A percentile compares a stretch with the other conserved stretches of the same genome.
phyloP scores from a whole-genome alignment of 2,888 invertebrate genomes.

The Pheosia tremula region DNA sequence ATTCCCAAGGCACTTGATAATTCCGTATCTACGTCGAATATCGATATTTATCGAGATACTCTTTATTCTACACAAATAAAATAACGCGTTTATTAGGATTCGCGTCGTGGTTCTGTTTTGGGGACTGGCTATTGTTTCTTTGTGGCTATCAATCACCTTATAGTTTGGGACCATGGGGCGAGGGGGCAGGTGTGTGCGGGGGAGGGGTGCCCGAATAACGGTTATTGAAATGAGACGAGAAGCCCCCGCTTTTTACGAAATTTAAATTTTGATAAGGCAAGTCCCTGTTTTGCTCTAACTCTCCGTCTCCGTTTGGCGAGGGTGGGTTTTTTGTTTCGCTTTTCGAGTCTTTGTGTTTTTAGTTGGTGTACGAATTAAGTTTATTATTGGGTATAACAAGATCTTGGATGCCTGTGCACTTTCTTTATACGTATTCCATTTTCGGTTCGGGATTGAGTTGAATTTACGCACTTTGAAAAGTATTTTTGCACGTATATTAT shows the following conservation, averaged over 20 bases:
- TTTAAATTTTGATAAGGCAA: conserved; percentile 85
- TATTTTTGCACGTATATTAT: background rate
- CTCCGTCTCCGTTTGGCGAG: conserved; percentile 65
- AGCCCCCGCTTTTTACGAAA: conserved; percentile 81
- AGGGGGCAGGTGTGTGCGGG: conserved; percentile 42
- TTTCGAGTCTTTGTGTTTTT: conserved; percentile 65
- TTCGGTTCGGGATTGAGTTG: background rate
- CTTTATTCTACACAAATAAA: conserved; percentile 80
- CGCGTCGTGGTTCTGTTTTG: conserved; percentile 72
- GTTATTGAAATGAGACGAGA: conserved; percentile 82
- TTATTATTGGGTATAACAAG: conserved; percentile 37
- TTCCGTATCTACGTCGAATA: conserved; percentile 73
- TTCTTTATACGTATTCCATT: background rate
- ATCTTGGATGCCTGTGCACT: background rate
- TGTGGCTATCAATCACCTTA: conserved; percentile 79
- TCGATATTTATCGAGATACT: conserved; percentile 71
- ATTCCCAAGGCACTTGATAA: conserved; percentile 67
- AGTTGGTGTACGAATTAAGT: conserved; percentile 54
- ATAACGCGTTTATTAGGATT: conserved; percentile 83
- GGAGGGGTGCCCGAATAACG: conserved; percentile 73
- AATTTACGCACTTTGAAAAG: background rate
- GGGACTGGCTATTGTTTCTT: conserved; percentile 80
- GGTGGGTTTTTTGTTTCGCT: conserved; percentile 71
- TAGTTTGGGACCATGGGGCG: conserved; percentile 56
- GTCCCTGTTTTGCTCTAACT: conserved; percentile 79